Evolutionary conservation across 2,113 vertebrate genomes (phyloP), one percentile per base, ranked within the genome.

Genomic region (Grammomys dolichurus): DNA sequence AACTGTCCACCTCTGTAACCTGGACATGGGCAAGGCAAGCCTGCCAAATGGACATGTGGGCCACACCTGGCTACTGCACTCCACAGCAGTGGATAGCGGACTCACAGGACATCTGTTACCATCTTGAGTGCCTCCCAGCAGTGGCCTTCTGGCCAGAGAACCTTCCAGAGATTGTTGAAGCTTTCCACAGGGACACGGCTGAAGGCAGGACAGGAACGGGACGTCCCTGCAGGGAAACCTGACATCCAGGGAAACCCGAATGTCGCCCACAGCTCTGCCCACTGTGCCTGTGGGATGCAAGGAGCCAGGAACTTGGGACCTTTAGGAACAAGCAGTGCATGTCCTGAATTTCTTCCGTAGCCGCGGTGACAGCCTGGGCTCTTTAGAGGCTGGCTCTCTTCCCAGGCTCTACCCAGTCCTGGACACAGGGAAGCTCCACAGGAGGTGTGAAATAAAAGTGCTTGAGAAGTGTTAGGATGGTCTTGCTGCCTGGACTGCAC

Each of bases 1-100:
- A 98, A 98, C 88, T 84, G 94, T 95, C 95, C 97, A 93, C 54
- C 97, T 97, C 28, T 78, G 43, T 91, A 60, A 94, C 67, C 80
- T 22, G 89, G 78, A 95, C 20, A 1, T 17, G 46, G 81, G 78
- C 31, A 36, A 70, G 72, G 67, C 65, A 40, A 8, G 8, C n/a
- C 81, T 63, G 75, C 48, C 14, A 48, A 28, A 11, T 51, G 46
- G 43, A 77, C 33, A 78, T n/a, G 3, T 60, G 89, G 84, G 46
- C 89, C 19, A 36, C 67, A 12, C 0, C 16, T 31, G 26, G 26
- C 8, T 28, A 24, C 70, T 20, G n/a, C 22, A 2, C 56, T 22
- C 56, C 17, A 22, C 43, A 56, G 43, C 46, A 43, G 17, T 4
- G 3, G 69, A 51, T 65, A 36, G 5, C 0, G 60, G 73, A 60